Conservation (phyloP, 2,113 vertebrate genomes). For the Psittacula cyanocephala region DNA sequence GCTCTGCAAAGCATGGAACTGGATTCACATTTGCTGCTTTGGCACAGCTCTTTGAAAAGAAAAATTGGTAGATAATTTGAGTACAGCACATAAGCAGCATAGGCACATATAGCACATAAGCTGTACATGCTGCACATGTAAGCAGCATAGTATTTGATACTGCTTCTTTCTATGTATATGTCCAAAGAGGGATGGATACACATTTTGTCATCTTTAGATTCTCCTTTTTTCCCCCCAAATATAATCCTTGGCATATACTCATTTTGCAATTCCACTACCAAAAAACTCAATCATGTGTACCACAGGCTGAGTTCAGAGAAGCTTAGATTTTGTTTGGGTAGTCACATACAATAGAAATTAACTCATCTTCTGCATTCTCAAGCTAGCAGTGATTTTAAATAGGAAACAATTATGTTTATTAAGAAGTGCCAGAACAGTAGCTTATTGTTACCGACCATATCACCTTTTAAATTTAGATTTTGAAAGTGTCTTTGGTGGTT, state of each 20-base stretch:
- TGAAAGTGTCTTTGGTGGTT: neutral
- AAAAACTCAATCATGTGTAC: neutral
- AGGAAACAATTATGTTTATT: neutral
- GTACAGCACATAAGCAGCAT: neutral
- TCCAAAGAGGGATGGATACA: neutral
- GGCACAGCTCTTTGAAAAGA: neutral
- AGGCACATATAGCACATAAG: neutral
- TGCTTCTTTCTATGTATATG: neutral
- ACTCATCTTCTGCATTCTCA: neutral
- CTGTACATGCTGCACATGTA: neutral
- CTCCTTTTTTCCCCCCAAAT: neutral
- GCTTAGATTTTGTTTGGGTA: neutral
- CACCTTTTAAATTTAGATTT: neutral
- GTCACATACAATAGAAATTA: neutral
- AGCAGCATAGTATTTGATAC: neutral
- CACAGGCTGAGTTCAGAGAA: neutral
- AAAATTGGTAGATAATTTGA: neutral
- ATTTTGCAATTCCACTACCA: neutral
- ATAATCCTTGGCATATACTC: neutral
- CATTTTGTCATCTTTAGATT: neutral
- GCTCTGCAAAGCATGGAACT: neutral
- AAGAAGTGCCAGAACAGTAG: neutral
- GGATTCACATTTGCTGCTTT: neutral
- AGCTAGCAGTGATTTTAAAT: neutral
- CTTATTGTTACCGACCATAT: fast-evolving